phyloP scores from a whole-genome alignment of 1,140 invertebrate species.

The Cydia amplana region DNA sequence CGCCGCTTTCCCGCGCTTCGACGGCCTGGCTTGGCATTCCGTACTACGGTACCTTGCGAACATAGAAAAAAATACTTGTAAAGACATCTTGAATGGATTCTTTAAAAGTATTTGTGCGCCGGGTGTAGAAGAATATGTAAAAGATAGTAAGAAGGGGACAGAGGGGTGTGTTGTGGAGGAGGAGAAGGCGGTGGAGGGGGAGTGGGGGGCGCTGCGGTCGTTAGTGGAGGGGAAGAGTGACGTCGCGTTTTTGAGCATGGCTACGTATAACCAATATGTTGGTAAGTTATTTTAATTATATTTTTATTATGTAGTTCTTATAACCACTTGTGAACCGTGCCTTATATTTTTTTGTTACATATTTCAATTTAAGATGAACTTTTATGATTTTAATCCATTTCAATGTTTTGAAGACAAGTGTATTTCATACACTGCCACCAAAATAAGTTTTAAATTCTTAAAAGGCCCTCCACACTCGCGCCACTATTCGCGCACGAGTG shows the following conservation, averaged over 20 bases:
- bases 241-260: slow-evolving; percentile 91
- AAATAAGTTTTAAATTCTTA: too few species aligned
- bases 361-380: too few species aligned
- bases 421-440: too few species aligned
- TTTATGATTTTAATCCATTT: too few species aligned
- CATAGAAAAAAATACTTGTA: slow-evolving; percentile 71
- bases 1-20: slow-evolving; percentile 85
- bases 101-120: slow-evolving; percentile 83
- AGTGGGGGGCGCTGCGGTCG: slow-evolving; percentile 87
- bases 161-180: slow-evolving; percentile 60
- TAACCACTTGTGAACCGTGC: too few species aligned
- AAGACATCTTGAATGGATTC: slow-evolving; percentile 79
- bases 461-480: too few species aligned
- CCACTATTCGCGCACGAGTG: too few species aligned
- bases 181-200: slow-evolving; percentile 69
- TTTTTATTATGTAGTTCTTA: not conserved
- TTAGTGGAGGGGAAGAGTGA: slow-evolving; percentile 89
- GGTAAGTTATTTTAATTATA: slow-evolving; percentile 57
- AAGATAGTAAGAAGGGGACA: slow-evolving; percentile 44
- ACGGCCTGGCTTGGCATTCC: slow-evolving; percentile 83
- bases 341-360: too few species aligned
- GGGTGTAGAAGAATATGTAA: slow-evolving; percentile 58
- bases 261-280: slow-evolving; percentile 83
- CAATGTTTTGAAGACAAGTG: too few species aligned
- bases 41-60: slow-evolving; percentile 80